Conservation (phyloP, 2,888 invertebrate genomes). For the Andrena flavipes region DNA sequence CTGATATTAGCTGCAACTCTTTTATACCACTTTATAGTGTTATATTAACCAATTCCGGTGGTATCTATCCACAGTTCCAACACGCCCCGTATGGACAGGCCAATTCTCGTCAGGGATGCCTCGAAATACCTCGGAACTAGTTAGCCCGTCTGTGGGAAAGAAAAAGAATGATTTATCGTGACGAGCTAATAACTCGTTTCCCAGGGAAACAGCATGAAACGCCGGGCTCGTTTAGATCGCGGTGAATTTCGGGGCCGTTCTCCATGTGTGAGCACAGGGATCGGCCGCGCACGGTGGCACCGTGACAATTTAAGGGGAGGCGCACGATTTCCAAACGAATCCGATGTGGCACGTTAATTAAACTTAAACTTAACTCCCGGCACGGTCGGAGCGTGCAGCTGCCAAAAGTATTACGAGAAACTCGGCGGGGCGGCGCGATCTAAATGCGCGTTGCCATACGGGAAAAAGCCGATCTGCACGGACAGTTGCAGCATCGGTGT, state of each 20-base stretch:
- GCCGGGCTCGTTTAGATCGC: neutral
- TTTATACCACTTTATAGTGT: no score
- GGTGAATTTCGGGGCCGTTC: conserved; percentile 24
- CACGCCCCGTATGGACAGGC: neutral
- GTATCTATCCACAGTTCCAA: neutral
- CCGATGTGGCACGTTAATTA: conserved; percentile 82
- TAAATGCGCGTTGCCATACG: conserved; percentile 60
- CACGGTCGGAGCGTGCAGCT: conserved; percentile 70
- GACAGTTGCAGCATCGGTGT: conserved; percentile 9
- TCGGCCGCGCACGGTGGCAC: conserved; percentile 13
- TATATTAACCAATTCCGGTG: neutral
- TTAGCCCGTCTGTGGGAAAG: neutral
- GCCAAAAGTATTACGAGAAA: conserved; percentile 79
- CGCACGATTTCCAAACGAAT: conserved; percentile 64
- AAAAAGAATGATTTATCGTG: conserved; percentile 33
- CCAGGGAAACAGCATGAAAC: conserved; percentile 10
- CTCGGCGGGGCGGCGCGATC: conserved; percentile 63
- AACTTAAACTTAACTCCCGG: conserved; percentile 79
- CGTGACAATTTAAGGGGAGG: conserved; percentile 49
- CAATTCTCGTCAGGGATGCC: neutral
- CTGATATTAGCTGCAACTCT: no score
- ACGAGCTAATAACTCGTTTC: conserved; percentile 44
- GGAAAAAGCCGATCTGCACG: conserved; percentile 33
- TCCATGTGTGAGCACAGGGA: conserved; percentile 3
- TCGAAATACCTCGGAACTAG: conserved; percentile 14